These are phyloP conservation scores for Standfussiana lucernea DNA, from an alignment of 2,888 invertebrate genomes.

Conservation along the genomic window DNA sequence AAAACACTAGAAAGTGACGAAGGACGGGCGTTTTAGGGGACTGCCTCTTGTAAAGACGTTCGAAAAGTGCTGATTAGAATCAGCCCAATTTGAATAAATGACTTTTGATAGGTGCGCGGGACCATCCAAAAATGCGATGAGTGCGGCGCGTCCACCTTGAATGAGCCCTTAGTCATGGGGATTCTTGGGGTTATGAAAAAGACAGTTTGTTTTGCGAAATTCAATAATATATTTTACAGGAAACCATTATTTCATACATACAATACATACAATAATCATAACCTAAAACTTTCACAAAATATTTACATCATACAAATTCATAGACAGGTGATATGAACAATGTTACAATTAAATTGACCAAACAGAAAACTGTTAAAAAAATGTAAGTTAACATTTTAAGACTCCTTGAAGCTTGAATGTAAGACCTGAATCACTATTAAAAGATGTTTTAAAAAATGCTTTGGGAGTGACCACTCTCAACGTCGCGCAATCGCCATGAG, in stretches of 20 bases:
- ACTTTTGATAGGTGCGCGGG: too few relatives aligned
- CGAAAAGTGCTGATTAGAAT: too few relatives aligned
- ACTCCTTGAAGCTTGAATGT: neutral
- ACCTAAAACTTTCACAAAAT: slow-evolving; percentile 66
- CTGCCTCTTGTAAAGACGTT: too few relatives aligned
- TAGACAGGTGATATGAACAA: slow-evolving; percentile 38
- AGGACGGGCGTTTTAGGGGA: too few relatives aligned
- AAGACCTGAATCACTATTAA: neutral
- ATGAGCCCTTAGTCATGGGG: too few relatives aligned
- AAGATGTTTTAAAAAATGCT: neutral
- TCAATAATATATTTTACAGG: slow-evolving; percentile 68
- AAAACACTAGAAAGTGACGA: too few relatives aligned
- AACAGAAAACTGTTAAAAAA: slow-evolving; percentile 9
- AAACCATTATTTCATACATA: slow-evolving; percentile 69
- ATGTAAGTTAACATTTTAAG: neutral
- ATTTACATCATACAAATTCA: slow-evolving; percentile 58
- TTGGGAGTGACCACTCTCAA: neutral
- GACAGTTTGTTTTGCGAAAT: slow-evolving; percentile 43
- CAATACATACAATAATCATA: slow-evolving; percentile 64
- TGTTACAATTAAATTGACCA: neutral
- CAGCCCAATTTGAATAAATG: too few relatives aligned
- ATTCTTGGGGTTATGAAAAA: neutral
- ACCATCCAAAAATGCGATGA: too few relatives aligned
- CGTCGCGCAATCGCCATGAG: neutral
- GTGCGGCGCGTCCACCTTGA: too few relatives aligned